Conservation (phyloP, 1,140 invertebrate genomes). For the Bombus pyrosoma region DNA sequence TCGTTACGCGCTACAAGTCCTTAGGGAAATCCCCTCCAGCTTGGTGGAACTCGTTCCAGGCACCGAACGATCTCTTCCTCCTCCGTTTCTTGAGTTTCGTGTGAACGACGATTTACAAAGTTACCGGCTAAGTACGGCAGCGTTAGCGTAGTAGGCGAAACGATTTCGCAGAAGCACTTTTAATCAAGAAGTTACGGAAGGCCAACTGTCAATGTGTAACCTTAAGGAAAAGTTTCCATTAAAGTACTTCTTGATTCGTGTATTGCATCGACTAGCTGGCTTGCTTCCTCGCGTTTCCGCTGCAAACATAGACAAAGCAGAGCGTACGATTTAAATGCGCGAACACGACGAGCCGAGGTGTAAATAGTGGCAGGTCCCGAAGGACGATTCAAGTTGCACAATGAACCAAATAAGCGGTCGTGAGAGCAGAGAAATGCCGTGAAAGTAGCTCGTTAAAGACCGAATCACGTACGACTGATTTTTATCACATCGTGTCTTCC, state of each 20-base stretch:
- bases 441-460: slow-evolving; percentile 52
- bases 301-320: too few relatives aligned
- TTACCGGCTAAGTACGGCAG: neutral
- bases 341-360: neutral
- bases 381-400: neutral
- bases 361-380: neutral
- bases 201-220: neutral
- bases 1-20: slow-evolving; percentile 25
- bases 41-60: too few relatives aligned
- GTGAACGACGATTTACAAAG: slow-evolving; percentile 10
- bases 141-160: too few relatives aligned
- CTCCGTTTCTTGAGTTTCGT: neutral
- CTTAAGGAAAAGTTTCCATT: neutral
- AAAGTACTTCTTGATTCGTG: neutral
- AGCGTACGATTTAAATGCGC: neutral
- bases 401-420: neutral
- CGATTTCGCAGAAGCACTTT: slow-evolving; percentile 7
- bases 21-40: slow-evolving; percentile 13
- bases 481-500: slow-evolving; percentile 41
- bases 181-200: neutral
- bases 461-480: slow-evolving; percentile 42
- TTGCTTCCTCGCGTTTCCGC: too few relatives aligned
- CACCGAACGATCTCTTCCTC: neutral
- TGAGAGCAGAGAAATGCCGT: slow-evolving; percentile 11
- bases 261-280: neutral